A percentile compares a stretch with the other conserved stretches of the same genome.
Conservation (phyloP, 1,140 invertebrate genomes). For the Limonius californicus region DNA sequence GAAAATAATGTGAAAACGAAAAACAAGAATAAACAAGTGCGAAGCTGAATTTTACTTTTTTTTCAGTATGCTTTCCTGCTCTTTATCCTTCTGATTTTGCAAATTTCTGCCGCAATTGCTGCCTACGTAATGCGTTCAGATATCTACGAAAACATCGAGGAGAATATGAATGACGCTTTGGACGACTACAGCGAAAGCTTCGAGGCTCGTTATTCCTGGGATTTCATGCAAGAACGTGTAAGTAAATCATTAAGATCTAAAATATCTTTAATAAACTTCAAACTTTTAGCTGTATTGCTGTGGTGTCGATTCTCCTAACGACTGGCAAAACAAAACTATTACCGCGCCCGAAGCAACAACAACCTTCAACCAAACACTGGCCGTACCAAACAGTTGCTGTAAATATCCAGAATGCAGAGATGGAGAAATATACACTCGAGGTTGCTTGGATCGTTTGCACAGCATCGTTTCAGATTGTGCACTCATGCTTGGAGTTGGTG, state of each 20-base stretch:
- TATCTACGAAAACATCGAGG: constrained; percentile 54
- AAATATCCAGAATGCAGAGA: background rate
- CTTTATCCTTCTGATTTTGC: constrained; percentile 72
- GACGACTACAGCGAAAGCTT: constrained; percentile 51
- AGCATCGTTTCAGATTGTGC: constrained; percentile 69
- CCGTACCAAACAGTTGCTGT: background rate
- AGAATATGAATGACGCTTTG: constrained; percentile 57
- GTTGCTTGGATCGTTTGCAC: constrained; percentile 63
- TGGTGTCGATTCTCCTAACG: constrained; percentile 58
- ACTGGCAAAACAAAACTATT: constrained; percentile 56
- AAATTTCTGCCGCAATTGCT: constrained; percentile 75
- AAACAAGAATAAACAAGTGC: too few relatives aligned
- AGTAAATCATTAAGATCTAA: constrained; percentile 31
- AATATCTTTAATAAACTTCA: background rate
- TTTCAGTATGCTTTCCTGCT: constrained; percentile 77
- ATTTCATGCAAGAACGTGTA: constrained; percentile 65
- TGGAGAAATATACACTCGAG: constrained; percentile 42
- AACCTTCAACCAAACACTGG: too few relatives aligned
- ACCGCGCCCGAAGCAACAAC: constrained; percentile 24
- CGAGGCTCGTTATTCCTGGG: constrained; percentile 53
- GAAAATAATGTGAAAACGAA: too few relatives aligned
- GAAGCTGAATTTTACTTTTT: too few relatives aligned
- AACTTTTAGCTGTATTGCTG: constrained; percentile 71
- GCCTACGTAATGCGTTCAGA: constrained; percentile 68
- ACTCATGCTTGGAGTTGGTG: constrained; percentile 71